Evolutionary conservation across 1,140 invertebrate genomes (phyloP).

Genomic region (Neotoxoptera formosana): DNA sequence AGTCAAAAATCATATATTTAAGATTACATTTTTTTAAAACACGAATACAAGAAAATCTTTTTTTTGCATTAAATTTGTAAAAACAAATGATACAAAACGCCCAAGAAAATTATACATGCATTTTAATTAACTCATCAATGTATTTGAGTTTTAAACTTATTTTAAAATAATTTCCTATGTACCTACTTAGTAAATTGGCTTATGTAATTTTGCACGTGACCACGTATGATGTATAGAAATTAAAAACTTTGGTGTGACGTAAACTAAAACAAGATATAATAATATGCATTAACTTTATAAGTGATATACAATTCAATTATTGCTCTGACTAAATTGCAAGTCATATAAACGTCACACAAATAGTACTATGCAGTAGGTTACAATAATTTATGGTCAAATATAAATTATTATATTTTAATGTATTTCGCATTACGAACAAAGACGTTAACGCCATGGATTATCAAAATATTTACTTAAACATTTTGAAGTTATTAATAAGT

Average conservation of each 20-base stretch:
- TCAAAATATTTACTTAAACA: neutral
- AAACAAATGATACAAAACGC: neutral
- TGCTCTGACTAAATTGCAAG: neutral
- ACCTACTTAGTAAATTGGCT: neutral
- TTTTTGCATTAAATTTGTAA: neutral
- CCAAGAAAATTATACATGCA: neutral
- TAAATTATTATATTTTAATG: neutral
- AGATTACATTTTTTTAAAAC: neutral
- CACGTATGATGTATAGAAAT: neutral
- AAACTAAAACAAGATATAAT: neutral
- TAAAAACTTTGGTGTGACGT: neutral
- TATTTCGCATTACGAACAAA: neutral
- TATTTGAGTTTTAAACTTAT: neutral
- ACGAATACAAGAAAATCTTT: neutral
- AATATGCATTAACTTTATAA: neutral
- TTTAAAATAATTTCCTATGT: slow-evolving; percentile 11
- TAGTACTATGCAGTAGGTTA: neutral
- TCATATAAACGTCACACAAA: neutral
- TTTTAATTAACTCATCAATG: neutral
- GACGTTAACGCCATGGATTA: neutral
- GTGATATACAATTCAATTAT: neutral
- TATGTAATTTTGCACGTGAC: neutral
- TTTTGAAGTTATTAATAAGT: neutral
- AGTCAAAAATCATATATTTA: neutral
- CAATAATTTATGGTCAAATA: neutral